phyloP scores from a whole-genome alignment of 2,797 vertebrate species.

The Ctenochaetus hawaiiensis region DNA sequence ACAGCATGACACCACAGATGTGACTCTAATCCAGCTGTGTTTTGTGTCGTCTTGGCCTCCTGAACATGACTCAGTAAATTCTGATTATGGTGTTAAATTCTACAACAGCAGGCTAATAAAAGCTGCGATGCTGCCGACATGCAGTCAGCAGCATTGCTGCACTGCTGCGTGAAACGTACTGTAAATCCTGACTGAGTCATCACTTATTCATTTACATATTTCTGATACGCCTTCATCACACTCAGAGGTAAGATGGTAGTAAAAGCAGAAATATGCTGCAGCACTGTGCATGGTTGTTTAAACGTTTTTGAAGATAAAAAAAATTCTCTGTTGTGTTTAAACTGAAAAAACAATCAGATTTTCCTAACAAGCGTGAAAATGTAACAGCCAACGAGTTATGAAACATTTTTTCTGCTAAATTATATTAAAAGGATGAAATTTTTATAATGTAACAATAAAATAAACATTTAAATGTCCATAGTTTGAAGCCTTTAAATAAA shows the following conservation, averaged over 20 bases:
- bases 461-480: neutral
- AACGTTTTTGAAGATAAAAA: neutral
- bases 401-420: neutral
- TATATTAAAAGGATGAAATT: neutral
- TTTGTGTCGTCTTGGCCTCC: neutral
- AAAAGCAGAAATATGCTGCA: neutral
- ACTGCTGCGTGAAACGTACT: neutral
- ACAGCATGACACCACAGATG: neutral
- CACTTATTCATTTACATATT: neutral
- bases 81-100: neutral
- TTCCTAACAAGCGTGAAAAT: neutral
- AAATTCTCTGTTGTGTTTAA: neutral
- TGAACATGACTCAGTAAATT: constrained; percentile 9
- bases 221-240: neutral
- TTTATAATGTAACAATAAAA: neutral
- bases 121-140: neutral
- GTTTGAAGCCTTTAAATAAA: neutral
- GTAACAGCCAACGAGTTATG: neutral
- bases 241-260: neutral
- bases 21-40: neutral
- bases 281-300: neutral
- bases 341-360: neutral
- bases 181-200: constrained; percentile 11
- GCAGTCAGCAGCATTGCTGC: neutral
- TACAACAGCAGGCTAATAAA: neutral